Evolutionary conservation across 2,888 invertebrate genomes (phyloP), one percentile per base, ranked within the genome.

Genomic region (Diadegma fenestrale): DNA sequence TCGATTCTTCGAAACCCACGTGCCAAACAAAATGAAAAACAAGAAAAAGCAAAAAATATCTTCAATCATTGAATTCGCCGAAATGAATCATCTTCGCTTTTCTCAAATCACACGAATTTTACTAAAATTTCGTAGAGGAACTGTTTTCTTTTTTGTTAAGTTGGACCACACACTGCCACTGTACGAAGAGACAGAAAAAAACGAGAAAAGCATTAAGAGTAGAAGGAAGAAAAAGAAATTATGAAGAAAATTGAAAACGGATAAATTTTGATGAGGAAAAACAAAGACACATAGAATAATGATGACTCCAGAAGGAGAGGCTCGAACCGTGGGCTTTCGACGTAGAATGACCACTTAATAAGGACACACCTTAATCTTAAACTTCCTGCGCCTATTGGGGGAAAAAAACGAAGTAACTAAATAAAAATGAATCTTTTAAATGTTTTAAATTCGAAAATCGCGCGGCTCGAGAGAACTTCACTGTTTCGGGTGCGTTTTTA

Each of bases 311-410:
- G 82, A 88, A 89, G 76, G 90, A 89, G 92, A 90, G 91, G 90
- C 90, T 91, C 90, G 88, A 88, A 80, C 85, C 82, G 88, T 86
- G 88, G 88, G 89, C 90, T 90, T 83, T 89, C 91, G 90, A 91
- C 87, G 91, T 91, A 91, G 91, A 92, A 92, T 88, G 92, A 92
- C 92, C 92, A 92, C 89, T 90, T 87, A 91, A 82, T 87, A 86
- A 82, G 81, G 87, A 89, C 86, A 89, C 88, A 81, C 88, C 87
- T 66, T 89, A 90, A 89, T 89, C 90, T 88, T 84, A 77, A 87
- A 82, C 89, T 88, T 88, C 88, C 89, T 87, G 87, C 89, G 88
- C 79, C 85, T 88, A 84, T 88, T 85, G 84, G 81, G 84, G 77
- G 73, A 30, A 33, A 48, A 68, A 78, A 58, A 78, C n/a, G n/a